Conservation (phyloP, 2,113 vertebrate species). For the Bombycilla garrulus region DNA sequence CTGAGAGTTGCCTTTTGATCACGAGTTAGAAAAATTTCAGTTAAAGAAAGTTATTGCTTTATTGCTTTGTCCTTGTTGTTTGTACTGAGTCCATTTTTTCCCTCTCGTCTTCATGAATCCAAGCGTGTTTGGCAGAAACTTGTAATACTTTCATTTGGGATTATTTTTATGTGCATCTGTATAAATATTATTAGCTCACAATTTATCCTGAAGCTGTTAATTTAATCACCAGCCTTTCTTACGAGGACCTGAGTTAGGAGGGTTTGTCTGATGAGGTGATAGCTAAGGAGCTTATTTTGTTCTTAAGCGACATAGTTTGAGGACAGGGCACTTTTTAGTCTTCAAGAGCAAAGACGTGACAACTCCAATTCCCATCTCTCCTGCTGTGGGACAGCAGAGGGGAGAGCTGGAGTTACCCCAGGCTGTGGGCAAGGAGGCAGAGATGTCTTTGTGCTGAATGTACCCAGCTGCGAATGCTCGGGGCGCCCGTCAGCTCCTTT, state of each 20-base stretch:
- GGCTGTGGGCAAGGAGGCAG: neutral
- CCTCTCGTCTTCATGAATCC: neutral
- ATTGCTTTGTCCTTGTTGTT: neutral
- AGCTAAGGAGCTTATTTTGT: neutral
- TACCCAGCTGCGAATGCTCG: neutral
- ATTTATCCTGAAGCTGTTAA: neutral
- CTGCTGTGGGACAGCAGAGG: neutral
- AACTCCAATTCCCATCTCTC: rapidly evolving
- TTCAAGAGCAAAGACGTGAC: neutral
- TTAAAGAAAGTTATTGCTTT: neutral
- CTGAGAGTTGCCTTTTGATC: neutral
- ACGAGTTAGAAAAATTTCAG: neutral
- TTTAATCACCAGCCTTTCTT: neutral
- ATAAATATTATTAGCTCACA: neutral
- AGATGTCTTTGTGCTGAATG: neutral
- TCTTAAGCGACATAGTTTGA: neutral
- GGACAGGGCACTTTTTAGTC: neutral
- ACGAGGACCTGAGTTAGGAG: neutral
- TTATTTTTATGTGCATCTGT: neutral
- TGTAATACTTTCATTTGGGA: neutral
- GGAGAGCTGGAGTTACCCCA: neutral
- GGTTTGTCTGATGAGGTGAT: neutral
- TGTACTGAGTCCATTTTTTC: neutral
- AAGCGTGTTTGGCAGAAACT: neutral
- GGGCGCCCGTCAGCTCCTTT: neutral